phyloP scores from a whole-genome alignment of 2,113 vertebrate species.

The Potamarius usumacintae region DNA sequence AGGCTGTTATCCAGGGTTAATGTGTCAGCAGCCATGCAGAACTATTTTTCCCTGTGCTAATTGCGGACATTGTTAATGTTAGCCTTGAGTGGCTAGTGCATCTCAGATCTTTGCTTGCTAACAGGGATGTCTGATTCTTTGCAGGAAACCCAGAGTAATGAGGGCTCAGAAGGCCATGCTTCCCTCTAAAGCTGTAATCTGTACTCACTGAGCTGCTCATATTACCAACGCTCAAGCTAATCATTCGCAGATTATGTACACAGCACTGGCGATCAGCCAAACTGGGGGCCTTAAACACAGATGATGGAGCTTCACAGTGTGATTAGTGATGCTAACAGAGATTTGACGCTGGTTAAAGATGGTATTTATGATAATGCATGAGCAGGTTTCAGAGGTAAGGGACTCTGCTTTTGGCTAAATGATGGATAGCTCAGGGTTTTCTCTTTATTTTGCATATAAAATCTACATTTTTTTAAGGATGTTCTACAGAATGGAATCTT shows the following conservation, averaged over 20 bases:
- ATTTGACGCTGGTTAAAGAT: neutral
- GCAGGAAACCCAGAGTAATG: constrained; percentile 48
- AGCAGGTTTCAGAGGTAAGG: neutral
- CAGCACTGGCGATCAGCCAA: constrained; percentile 5
- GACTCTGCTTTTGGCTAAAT: neutral
- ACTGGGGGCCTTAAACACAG: neutral
- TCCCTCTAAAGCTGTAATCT: constrained; percentile 46
- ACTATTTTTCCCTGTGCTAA: constrained; percentile 41
- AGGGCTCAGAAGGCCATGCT: constrained; percentile 40
- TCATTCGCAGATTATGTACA: constrained; percentile 48
- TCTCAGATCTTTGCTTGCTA: constrained; percentile 31
- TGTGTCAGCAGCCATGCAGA: constrained; percentile 4
- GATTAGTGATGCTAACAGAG: constrained; percentile 12
- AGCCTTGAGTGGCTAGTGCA: constrained; percentile 8
- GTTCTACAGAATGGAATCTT: neutral
- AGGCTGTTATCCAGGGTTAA: neutral
- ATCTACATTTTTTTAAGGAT: neutral
- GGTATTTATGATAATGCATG: neutral
- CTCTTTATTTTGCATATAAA: neutral
- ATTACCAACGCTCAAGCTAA: constrained; percentile 37
- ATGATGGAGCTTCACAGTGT: constrained; percentile 5
- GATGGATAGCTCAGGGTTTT: neutral
- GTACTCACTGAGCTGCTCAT: constrained; percentile 37
- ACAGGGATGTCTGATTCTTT: constrained; percentile 47
- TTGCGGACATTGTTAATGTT: constrained; percentile 37